Evolutionary conservation across 2,888 invertebrate genomes (phyloP).

Genomic region (Osmoderma eremita): DNA sequence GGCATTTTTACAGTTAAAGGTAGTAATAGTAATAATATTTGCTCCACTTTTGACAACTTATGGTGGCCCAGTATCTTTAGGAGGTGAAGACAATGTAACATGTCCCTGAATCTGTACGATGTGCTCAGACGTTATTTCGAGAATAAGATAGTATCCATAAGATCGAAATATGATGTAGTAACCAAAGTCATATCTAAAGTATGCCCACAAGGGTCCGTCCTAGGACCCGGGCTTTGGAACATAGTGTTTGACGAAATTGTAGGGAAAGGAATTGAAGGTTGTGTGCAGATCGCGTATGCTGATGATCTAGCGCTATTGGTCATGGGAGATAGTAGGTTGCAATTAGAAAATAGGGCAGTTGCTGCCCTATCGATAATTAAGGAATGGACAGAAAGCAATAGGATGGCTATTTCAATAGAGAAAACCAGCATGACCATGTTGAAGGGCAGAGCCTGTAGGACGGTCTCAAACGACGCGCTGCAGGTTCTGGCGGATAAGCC

Average conservation of each 20-base stretch:
- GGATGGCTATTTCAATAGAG: neutral
- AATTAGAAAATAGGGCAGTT: neutral
- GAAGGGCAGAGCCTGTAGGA: constrained; percentile 17
- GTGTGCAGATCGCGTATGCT: no score
- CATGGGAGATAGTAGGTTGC: neutral
- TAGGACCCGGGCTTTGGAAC: constrained; percentile 29
- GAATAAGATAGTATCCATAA: no score
- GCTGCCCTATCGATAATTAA: neutral
- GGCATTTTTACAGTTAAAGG: no score
- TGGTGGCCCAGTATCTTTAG: constrained; percentile 37
- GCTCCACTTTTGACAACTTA: constrained; percentile 44
- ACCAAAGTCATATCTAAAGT: constrained; percentile 20
- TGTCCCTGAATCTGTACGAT: neutral
- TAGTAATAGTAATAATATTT: no score
- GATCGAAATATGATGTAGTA: no score
- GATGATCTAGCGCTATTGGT: constrained; percentile 1
- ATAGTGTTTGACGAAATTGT: constrained; percentile 23
- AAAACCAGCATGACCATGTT: constrained; percentile 22
- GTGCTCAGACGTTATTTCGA: no score
- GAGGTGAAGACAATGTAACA: neutral
- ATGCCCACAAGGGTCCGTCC: constrained; percentile 38
- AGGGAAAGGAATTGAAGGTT: no score
- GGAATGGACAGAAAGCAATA: neutral
- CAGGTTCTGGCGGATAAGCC: neutral
- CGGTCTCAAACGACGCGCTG: constrained; percentile 14